phyloP scores from a whole-genome alignment of 2,797 vertebrate species.

The Bovichtus diacanthus region DNA sequence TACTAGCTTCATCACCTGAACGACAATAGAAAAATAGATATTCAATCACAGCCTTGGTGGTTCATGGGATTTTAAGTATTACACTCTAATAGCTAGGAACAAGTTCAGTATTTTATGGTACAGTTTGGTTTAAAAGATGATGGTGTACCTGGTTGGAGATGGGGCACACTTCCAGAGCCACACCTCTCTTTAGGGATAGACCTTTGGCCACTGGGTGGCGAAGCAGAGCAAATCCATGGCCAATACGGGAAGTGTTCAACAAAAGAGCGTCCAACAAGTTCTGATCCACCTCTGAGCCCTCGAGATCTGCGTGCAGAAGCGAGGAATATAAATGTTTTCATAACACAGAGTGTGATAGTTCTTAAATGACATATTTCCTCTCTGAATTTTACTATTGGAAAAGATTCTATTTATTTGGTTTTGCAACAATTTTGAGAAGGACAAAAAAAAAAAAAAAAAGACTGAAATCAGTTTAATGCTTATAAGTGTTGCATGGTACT shows the following conservation, averaged over 20 bases:
- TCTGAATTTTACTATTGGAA: neutral
- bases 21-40: accelerated
- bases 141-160: slow-evolving; percentile 92
- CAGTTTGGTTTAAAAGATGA: neutral
- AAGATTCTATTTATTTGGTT: neutral
- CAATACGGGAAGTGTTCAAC: slow-evolving; percentile 93
- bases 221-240: slow-evolving; percentile 90
- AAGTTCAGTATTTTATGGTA: neutral
- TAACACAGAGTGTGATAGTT: neutral
- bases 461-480: neutral
- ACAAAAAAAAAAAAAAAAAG: too few species aligned
- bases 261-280: slow-evolving; percentile 92
- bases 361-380: neutral
- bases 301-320: slow-evolving; percentile 37
- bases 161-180: slow-evolving; percentile 92
- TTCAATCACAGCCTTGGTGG: neutral
- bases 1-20: slow-evolving; percentile 90
- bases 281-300: slow-evolving; percentile 82
- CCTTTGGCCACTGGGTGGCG: slow-evolving; percentile 88
- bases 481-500: neutral
- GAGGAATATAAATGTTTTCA: neutral
- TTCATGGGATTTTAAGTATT: neutral
- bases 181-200: slow-evolving; percentile 84
- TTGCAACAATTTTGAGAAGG: neutral
- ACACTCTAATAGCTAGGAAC: neutral